Percentiles rank a stretch among this genome's conserved stretches.
Evolutionary conservation across 2,113 vertebrate genomes (phyloP).

Genomic region (Pedetes capensis): DNA sequence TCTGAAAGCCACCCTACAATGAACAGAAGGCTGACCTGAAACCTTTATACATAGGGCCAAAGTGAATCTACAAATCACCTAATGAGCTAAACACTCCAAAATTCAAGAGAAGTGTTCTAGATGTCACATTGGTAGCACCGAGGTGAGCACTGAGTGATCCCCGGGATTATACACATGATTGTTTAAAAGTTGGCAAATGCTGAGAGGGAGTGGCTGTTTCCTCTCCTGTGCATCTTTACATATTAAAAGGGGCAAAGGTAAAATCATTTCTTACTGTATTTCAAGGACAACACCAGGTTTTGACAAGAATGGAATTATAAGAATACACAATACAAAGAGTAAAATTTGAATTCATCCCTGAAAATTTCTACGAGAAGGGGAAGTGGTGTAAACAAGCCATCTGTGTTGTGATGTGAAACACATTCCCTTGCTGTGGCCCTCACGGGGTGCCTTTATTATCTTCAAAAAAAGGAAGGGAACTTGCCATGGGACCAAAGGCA

Average conservation of each 20-base stretch:
- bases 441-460: conserved; percentile 65
- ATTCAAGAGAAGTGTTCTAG: neutral
- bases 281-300: conserved; percentile 18
- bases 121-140: neutral
- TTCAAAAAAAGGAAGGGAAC: neutral
- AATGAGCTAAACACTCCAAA: neutral
- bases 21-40: neutral
- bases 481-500: conserved; percentile 46
- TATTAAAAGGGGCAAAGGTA: neutral
- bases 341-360: conserved; percentile 72
- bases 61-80: neutral
- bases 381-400: conserved; percentile 71
- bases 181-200: neutral
- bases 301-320: conserved; percentile 41
- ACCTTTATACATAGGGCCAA: neutral
- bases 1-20: neutral
- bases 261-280: neutral
- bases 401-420: conserved; percentile 79
- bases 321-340: conserved; percentile 50
- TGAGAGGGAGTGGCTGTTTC: neutral
- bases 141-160: neutral
- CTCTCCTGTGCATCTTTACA: neutral
- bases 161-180: neutral
- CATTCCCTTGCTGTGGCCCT: conserved; percentile 73
- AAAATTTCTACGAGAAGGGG: conserved; percentile 56